Evolutionary conservation across 2,888 invertebrate species (phyloP), one percentile per base, ranked within the genome.

Genomic region (Drosophila kambysellisi): DNA sequence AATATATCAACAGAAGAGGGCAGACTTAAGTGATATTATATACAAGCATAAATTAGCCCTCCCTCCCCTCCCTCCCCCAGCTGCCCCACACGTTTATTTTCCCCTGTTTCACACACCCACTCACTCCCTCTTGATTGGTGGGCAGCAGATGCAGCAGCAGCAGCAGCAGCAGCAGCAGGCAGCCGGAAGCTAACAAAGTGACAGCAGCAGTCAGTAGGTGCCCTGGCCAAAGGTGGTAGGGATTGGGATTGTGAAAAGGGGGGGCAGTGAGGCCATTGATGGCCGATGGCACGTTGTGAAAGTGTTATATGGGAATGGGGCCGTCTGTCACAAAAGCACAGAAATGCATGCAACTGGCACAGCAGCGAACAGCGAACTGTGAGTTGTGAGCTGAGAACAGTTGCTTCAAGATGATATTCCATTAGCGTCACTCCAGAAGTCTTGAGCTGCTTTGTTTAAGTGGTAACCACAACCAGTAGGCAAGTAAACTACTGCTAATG

Each of bases 71-170:
- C 53, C 53, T 17, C 30, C 8, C 9, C 54, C 48, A 17, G 39
- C 50, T n/a, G 9, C 20, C 9, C 3, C 8, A 33, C 33, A 29
- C 37, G 35, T 54, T 46, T 0, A 46, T 46, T 20, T 30, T 54
- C 37, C 52, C 39, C 25, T 53, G 43, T n/a, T 41, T 51, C 43
- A 62, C 60, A 68, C 81, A 65, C 77, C 81, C 72, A 72, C 81
- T 60, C 66, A 76, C 70, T 74, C 78, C 62, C 73, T 60, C 81
- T 88, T 92, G 91, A 91, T 92, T 91, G 89, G 91, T 91, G 91
- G 89, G 79, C 83, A 82, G 90, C 92, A 91, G 92, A 91, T 91
- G 91, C 87, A 82, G 62, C 68, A 54, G 39, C 60, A 76, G 50
- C 69, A 46, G 3, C 51, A 58, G 9, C 59, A 68, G 66, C 73